Evolutionary conservation across 2,888 invertebrate species (phyloP).

Genomic region (Coronaproctus castanopsis): DNA sequence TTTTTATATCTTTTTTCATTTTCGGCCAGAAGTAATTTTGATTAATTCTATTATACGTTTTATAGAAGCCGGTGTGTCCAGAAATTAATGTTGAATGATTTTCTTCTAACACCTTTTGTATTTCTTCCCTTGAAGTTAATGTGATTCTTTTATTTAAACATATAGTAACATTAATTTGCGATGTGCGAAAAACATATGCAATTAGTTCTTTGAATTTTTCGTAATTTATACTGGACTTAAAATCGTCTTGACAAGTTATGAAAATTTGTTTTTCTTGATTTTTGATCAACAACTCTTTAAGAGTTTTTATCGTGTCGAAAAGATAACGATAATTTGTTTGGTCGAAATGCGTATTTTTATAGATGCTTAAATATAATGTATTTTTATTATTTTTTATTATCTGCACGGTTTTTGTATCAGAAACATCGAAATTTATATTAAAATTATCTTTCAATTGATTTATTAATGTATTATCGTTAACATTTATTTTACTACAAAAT

Average conservation of each 20-base stretch:
- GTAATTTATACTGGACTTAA: no score
- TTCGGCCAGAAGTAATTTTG: neutral
- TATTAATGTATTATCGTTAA: no score
- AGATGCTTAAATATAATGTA: neutral
- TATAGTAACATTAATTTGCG: no score
- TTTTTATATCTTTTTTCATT: neutral
- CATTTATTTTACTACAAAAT: no score
- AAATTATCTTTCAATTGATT: no score
- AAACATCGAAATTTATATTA: no score
- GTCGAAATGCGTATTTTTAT: neutral
- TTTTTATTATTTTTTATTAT: neutral
- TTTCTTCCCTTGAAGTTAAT: neutral
- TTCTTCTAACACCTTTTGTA: neutral
- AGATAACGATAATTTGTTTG: neutral
- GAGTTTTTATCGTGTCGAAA: neutral
- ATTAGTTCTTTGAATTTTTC: no score
- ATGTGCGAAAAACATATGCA: no score
- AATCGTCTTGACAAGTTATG: no score
- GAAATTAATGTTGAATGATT: neutral
- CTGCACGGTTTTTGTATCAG: neutral
- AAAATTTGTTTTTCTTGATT: neutral
- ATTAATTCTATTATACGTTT: neutral
- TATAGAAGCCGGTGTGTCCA: neutral
- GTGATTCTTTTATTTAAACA: neutral
- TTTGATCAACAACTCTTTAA: neutral